Percentiles rank a stretch among this genome's conserved stretches.
Evolutionary conservation across 2,888 invertebrate species (phyloP).

Genomic region (Andrena haemorrhoa): DNA sequence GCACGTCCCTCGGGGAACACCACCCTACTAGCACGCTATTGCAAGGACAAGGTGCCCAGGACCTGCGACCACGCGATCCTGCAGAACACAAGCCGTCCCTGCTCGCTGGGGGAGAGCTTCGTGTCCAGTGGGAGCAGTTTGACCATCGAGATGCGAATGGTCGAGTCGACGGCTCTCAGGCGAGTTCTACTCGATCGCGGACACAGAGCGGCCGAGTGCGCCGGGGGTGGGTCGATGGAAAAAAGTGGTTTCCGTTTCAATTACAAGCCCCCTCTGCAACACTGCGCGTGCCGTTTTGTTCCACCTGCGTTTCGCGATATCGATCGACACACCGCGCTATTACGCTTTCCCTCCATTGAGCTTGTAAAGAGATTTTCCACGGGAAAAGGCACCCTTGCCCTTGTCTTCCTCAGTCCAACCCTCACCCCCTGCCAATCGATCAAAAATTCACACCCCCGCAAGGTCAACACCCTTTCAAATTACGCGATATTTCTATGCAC

Average conservation of each 20-base stretch:
- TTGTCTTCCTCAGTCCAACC: no score
- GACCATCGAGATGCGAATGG: constrained; percentile 91
- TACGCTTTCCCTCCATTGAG: constrained; percentile 22
- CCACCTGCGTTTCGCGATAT: constrained; percentile 35
- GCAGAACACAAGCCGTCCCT: constrained; percentile 88
- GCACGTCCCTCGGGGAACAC: constrained; percentile 89
- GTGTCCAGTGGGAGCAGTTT: constrained; percentile 92
- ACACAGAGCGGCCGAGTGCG: background rate
- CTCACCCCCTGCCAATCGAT: no score
- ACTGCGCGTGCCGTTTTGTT: constrained; percentile 36
- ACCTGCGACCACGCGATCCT: constrained; percentile 94
- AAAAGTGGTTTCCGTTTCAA: constrained; percentile 43
- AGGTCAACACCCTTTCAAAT: no score
- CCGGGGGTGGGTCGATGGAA: background rate
- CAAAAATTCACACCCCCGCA: no score
- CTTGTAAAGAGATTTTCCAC: constrained; percentile 28
- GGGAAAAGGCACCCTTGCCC: constrained; percentile 21
- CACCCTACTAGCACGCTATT: constrained; percentile 92
- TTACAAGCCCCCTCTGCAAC: constrained; percentile 31
- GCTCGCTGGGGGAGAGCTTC: constrained; percentile 93
- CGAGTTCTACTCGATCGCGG: constrained; percentile 82
- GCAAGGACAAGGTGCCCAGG: constrained; percentile 92
- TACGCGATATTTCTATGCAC: no score
- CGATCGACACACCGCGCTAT: constrained; percentile 32
- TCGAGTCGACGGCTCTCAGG: constrained; percentile 94